A percentile compares a stretch with the other conserved stretches of the same genome.
phyloP scores from a whole-genome alignment of 2,797 vertebrate species.

The Aplochiton taeniatus region DNA sequence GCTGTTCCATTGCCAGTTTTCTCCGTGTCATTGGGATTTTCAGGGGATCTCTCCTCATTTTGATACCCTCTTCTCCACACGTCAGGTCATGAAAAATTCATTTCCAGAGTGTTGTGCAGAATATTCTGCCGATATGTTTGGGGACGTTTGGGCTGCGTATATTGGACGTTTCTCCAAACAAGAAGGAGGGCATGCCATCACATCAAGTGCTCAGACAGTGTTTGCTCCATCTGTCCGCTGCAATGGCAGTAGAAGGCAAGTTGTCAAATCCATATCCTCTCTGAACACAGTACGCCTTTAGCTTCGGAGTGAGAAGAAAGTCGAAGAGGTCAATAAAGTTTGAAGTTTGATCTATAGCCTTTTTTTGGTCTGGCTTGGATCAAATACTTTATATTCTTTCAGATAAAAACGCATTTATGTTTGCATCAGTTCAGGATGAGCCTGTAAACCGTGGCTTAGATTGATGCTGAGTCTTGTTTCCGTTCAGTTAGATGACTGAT shows the following conservation, averaged over 20 bases:
- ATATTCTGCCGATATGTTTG: too few relatives aligned
- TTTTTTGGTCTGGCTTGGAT: not conserved
- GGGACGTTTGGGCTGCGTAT: too few relatives aligned
- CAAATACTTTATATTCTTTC: slow-evolving; percentile 10
- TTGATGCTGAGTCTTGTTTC: slow-evolving; percentile 16
- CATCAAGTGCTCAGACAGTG: not conserved
- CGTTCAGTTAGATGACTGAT: slow-evolving; percentile 5
- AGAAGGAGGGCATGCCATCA: not conserved
- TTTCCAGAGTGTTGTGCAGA: too few relatives aligned
- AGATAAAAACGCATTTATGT: slow-evolving; percentile 13
- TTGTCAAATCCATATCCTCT: too few relatives aligned
- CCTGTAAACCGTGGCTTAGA: slow-evolving; percentile 16
- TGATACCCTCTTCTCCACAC: too few relatives aligned
- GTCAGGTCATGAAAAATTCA: too few relatives aligned
- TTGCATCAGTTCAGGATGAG: not conserved
- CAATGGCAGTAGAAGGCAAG: not conserved
- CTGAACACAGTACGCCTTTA: not conserved
- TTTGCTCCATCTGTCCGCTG: not conserved
- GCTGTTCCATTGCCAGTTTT: too few relatives aligned
- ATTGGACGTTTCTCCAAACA: too few relatives aligned
- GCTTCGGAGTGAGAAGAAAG: not conserved
- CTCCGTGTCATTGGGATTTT: too few relatives aligned
- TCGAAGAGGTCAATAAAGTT: not conserved
- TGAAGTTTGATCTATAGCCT: not conserved
- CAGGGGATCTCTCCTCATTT: too few relatives aligned